Conservation (phyloP, 2,888 invertebrate species). For the Drosophila greeni region DNA sequence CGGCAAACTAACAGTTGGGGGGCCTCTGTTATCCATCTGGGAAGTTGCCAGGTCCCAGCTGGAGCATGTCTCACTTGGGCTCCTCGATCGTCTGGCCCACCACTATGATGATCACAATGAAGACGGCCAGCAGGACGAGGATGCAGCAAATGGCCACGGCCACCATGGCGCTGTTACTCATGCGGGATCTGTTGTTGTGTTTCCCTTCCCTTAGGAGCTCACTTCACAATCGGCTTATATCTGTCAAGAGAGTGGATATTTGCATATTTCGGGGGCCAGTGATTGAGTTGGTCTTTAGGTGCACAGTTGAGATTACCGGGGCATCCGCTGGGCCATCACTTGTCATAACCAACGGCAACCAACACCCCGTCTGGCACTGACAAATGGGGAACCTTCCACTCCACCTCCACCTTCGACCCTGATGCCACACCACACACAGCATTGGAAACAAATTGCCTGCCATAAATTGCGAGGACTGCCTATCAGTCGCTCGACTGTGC, state of each 20-base stretch:
- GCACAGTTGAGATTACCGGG: conserved; percentile 63
- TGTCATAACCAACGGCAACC: conserved; percentile 53
- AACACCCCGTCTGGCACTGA: conserved; percentile 40
- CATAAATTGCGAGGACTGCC: conserved; percentile 66
- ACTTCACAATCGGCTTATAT: conserved; percentile 5
- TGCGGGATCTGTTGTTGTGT: conserved; percentile 37
- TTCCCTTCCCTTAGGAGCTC: conserved; percentile 3
- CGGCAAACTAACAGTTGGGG: conserved; percentile 74
- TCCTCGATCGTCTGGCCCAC: conserved; percentile 87
- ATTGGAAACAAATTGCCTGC: conserved; percentile 62
- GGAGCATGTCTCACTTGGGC: conserved; percentile 81
- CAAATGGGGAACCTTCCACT: conserved; percentile 27
- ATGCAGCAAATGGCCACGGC: conserved; percentile 92
- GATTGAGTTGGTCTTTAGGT: conserved; percentile 40
- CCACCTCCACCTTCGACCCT: conserved; percentile 3
- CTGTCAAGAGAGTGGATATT: conserved; percentile 20
- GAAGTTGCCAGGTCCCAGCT: conserved; percentile 79
- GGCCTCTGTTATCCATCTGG: conserved; percentile 80
- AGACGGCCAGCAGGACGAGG: conserved; percentile 87
- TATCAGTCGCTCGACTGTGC: conserved; percentile 60
- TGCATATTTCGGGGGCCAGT: conserved; percentile 30
- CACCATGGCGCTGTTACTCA: conserved; percentile 83
- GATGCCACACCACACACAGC: conserved; percentile 3
- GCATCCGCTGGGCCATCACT: conserved; percentile 45
- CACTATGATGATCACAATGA: conserved; percentile 89